Evolutionary conservation across 1,140 invertebrate species (phyloP).

Genomic region (Pollicipes pollicipes): DNA sequence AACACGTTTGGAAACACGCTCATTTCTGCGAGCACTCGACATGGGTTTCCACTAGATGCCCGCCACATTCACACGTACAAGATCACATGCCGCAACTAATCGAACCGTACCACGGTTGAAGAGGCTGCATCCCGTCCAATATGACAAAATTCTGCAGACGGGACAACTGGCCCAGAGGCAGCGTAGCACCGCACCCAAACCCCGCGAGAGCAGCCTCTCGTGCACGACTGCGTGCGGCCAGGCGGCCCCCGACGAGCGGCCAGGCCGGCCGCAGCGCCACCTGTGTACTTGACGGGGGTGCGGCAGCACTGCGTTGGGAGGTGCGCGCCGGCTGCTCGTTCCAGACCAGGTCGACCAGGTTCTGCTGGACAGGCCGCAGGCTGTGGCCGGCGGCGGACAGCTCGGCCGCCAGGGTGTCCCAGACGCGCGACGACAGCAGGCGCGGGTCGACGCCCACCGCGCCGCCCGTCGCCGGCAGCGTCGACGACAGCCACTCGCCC

Average conservation of each 20-base stretch:
- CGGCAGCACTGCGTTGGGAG: slow-evolving; percentile 40
- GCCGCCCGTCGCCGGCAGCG: slow-evolving; percentile 44
- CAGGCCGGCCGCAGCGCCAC: not conserved
- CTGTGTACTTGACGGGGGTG: slow-evolving; percentile 12
- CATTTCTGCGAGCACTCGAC: too few species aligned
- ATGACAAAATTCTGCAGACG: not conserved
- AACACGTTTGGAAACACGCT: not conserved
- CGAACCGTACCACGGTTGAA: not conserved
- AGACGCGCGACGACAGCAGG: slow-evolving; percentile 50
- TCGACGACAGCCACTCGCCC: slow-evolving; percentile 53
- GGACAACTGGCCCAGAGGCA: too few species aligned
- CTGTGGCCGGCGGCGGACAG: slow-evolving; percentile 40
- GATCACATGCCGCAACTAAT: slow-evolving; percentile 2
- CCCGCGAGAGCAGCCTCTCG: too few species aligned
- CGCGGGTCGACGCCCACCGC: slow-evolving; percentile 65
- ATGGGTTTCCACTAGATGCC: slow-evolving; percentile 6
- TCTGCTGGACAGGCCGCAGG: slow-evolving; percentile 50
- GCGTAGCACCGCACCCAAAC: too few species aligned
- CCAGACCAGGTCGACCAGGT: slow-evolving; percentile 72
- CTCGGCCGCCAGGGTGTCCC: slow-evolving; percentile 44
- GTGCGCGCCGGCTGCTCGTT: slow-evolving; percentile 36
- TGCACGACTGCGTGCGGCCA: not conserved
- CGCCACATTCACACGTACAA: not conserved
- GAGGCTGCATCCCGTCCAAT: not conserved
- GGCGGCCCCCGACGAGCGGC: too few species aligned